phyloP scores from a whole-genome alignment of 2,797 vertebrate species.

The Cryptoblepharus egeriae region DNA sequence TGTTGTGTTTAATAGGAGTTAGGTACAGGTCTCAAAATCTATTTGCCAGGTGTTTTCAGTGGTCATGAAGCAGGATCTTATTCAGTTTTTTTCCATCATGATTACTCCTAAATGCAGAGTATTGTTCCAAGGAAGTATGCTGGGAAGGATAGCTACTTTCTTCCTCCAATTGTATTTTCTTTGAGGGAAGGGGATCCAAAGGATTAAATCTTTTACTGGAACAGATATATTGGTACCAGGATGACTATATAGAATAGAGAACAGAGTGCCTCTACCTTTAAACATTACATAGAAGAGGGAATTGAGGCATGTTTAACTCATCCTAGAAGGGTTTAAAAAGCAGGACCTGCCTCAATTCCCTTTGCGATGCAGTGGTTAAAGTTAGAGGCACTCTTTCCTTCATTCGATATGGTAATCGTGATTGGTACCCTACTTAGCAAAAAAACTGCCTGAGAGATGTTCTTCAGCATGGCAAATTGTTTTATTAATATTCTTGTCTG shows the following conservation, averaged over 20 bases:
- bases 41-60: background rate
- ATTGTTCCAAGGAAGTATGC: background rate
- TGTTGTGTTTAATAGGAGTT: conserved; percentile 4
- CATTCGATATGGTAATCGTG: too few species aligned
- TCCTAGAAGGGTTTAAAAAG: too few species aligned
- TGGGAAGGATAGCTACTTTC: background rate
- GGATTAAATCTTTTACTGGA: background rate
- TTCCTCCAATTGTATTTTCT: background rate
- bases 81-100: background rate
- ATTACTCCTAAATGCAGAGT: background rate
- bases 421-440: background rate
- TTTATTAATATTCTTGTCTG: background rate
- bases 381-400: too few species aligned
- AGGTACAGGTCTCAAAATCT: conserved; percentile 16
- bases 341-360: too few species aligned
- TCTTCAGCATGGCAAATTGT: background rate
- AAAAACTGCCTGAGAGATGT: background rate
- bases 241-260: too few species aligned
- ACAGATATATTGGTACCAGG: background rate
- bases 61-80: background rate
- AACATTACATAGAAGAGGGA: too few species aligned
- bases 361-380: too few species aligned
- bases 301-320: too few species aligned
- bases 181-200: background rate
- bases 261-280: too few species aligned